Evolutionary conservation across 2,888 invertebrate genomes (phyloP).

Genomic region (Archaeoteleia sp.): DNA sequence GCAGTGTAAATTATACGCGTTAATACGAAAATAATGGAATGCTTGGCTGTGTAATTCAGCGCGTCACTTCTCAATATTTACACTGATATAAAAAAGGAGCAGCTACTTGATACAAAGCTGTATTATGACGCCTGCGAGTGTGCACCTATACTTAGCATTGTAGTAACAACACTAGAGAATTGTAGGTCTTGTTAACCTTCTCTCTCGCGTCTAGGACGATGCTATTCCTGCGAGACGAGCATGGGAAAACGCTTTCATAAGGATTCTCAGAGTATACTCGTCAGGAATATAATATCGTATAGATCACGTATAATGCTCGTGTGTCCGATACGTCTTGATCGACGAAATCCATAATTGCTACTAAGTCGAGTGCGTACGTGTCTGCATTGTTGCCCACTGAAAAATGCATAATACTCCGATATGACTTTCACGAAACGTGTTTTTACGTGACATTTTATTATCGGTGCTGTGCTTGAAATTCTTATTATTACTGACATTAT

Average conservation of each 20-base stretch:
- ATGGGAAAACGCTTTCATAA: slow-evolving; percentile 46
- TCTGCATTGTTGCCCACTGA: too few relatives aligned
- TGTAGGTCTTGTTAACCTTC: slow-evolving; percentile 47
- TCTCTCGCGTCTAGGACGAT: slow-evolving; percentile 43
- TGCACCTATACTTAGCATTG: not conserved
- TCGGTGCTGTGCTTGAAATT: too few relatives aligned
- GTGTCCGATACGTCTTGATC: slow-evolving; percentile 5
- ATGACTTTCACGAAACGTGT: too few relatives aligned
- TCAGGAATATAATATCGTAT: slow-evolving; percentile 3
- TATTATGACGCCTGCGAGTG: slow-evolving; percentile 23
- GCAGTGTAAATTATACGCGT: too few relatives aligned
- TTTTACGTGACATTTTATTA: too few relatives aligned
- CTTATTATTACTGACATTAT: too few relatives aligned
- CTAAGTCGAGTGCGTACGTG: not conserved
- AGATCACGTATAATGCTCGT: slow-evolving; percentile 3
- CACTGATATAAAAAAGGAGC: not conserved
- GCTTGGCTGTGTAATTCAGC: too few relatives aligned
- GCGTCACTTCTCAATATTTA: not conserved
- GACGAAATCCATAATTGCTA: not conserved
- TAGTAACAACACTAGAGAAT: slow-evolving; percentile 16
- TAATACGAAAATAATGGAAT: too few relatives aligned
- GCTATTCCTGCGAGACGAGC: slow-evolving; percentile 39
- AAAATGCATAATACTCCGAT: too few relatives aligned
- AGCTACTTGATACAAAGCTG: not conserved
- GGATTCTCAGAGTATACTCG: slow-evolving; percentile 45